A percentile compares a stretch with the other conserved stretches of the same genome.
phyloP scores from a whole-genome alignment of 2,888 invertebrate genomes.

The Hemaris fuciformis region DNA sequence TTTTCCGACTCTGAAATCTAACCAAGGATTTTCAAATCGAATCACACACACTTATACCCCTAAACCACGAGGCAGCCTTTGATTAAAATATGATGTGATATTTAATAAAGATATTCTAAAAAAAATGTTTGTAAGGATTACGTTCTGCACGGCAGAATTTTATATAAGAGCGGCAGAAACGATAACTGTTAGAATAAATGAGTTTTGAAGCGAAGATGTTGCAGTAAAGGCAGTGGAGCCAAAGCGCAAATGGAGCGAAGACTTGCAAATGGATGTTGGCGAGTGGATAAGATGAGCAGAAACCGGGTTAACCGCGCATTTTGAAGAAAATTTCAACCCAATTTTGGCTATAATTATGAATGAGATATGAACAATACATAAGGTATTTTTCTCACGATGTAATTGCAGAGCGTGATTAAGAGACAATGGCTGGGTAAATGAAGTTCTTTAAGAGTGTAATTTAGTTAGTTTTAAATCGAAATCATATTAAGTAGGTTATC shows the following conservation, averaged over 20 bases:
- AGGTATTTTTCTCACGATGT: background rate
- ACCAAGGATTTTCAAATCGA: too few species aligned
- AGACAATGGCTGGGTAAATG: too few species aligned
- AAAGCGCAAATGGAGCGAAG: conserved; percentile 7
- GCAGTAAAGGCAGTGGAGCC: background rate
- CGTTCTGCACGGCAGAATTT: background rate
- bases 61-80: too few species aligned
- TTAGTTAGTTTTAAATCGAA: too few species aligned
- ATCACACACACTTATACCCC: too few species aligned
- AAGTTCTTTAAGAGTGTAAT: too few species aligned
- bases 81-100: too few species aligned
- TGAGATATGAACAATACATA: background rate
- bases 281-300: background rate
- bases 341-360: background rate
- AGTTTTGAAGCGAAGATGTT: background rate
- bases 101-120: too few species aligned
- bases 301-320: background rate
- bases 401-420: background rate
- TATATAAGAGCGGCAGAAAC: background rate
- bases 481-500: too few species aligned
- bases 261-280: conserved; percentile 4
- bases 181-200: background rate
- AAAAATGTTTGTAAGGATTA: background rate
- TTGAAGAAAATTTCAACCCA: background rate
- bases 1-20: background rate